Percentiles rank a stretch among this genome's conserved stretches.
Conservation (phyloP, 2,113 vertebrate species). For the Baryphthengus martii region DNA sequence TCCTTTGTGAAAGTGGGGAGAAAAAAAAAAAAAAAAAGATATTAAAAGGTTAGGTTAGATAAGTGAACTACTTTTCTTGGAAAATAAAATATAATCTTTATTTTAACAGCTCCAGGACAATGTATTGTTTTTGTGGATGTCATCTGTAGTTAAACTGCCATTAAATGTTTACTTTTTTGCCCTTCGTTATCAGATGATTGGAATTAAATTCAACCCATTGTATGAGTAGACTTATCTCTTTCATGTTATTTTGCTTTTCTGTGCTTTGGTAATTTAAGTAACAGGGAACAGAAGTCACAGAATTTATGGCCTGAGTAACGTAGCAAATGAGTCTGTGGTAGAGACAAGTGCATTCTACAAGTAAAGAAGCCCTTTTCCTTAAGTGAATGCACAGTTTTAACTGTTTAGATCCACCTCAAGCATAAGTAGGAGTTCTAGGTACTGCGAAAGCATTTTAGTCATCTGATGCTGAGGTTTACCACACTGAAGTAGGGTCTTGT, state of each 20-base stretch:
- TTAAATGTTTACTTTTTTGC: background rate
- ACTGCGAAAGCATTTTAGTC: background rate
- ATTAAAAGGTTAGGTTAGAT: background rate
- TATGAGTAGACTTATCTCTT: background rate
- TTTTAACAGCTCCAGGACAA: background rate
- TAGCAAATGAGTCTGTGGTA: background rate
- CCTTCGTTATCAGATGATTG: background rate
- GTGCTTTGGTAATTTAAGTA: background rate
- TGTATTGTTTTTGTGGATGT: background rate
- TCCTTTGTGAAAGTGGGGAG: background rate
- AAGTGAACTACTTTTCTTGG: background rate
- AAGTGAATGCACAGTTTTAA: background rate
- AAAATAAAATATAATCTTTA: background rate
- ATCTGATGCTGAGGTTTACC: background rate
- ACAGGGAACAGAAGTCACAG: background rate
- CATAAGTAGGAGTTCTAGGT: background rate
- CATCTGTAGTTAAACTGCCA: background rate
- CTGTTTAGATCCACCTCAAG: background rate
- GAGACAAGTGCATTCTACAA: background rate
- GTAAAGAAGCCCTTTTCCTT: background rate
- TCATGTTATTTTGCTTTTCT: background rate
- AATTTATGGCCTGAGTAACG: background rate
- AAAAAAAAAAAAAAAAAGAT: background rate
- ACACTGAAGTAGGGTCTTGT: background rate
- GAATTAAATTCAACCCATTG: background rate